phyloP scores from a whole-genome alignment of 2,797 vertebrate species.

The Lacerta viridis region DNA sequence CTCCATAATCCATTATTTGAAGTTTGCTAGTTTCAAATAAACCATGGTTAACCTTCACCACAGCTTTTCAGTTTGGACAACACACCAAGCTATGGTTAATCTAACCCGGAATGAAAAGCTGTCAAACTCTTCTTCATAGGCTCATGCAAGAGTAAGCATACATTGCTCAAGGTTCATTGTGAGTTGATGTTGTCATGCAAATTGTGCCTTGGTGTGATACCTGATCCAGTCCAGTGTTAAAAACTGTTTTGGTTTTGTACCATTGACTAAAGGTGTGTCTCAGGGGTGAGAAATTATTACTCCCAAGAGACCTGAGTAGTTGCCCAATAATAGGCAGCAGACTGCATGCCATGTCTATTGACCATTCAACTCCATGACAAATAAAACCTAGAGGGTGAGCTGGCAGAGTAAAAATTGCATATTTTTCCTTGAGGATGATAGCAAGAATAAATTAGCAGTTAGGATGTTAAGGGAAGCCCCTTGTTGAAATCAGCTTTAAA shows the following conservation, averaged over 20 bases:
- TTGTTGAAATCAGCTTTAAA: background rate
- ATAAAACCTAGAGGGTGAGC: background rate
- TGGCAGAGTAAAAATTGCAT: background rate
- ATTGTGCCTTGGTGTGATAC: no score
- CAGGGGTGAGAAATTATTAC: background rate
- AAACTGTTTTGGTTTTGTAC: background rate
- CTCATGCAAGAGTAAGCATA: background rate
- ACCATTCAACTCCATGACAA: slow-evolving; percentile 15
- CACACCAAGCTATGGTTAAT: background rate
- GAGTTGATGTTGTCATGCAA: no score
- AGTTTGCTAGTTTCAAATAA: background rate
- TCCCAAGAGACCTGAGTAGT: background rate
- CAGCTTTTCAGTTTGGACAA: background rate
- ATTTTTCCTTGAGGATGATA: slow-evolving; percentile 19
- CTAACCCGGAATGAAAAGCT: background rate
- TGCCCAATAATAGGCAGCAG: background rate
- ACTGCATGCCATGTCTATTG: background rate
- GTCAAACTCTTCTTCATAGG: background rate
- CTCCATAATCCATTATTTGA: background rate
- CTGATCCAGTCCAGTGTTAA: no score
- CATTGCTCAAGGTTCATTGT: no score
- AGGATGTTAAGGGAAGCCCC: slow-evolving; percentile 12
- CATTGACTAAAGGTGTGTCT: background rate
- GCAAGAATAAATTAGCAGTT: background rate
- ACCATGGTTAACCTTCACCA: background rate